Evolutionary conservation across 2,113 vertebrate genomes (phyloP).

Genomic region (Corythoichthys intestinalis): DNA sequence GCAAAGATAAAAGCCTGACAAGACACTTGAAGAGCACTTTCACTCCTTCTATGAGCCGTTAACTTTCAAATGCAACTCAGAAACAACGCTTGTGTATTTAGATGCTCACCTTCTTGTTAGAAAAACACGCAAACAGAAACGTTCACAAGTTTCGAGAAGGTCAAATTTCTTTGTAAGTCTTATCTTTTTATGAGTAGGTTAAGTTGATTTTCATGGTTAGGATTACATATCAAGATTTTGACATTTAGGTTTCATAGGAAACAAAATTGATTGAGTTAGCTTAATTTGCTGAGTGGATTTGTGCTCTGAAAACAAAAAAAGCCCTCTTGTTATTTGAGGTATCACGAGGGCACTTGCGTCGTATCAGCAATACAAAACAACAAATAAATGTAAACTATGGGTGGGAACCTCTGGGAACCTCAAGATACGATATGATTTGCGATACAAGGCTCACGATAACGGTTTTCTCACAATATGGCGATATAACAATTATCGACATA

Average conservation of each 20-base stretch:
- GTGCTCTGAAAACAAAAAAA: not conserved
- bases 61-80: constrained; percentile 41
- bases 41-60: constrained; percentile 45
- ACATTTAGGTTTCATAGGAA: not conserved
- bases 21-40: constrained; percentile 49
- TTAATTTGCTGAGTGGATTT: not conserved
- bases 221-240: not conserved
- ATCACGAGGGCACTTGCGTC: not conserved
- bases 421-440: too few species aligned
- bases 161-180: not conserved
- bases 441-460: too few species aligned
- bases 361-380: not conserved
- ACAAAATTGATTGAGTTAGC: not conserved
- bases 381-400: not conserved
- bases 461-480: too few species aligned
- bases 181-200: too few species aligned
- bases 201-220: not conserved
- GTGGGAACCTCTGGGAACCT: too few species aligned
- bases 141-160: not conserved
- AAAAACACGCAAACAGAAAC: not conserved
- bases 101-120: not conserved
- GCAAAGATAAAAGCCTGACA: constrained; percentile 64
- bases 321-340: not conserved
- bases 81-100: constrained; percentile 22
- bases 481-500: too few species aligned